Evolutionary conservation across 1,140 invertebrate genomes (phyloP), one percentile per base, ranked within the genome.

Genomic region (Mya arenaria): DNA sequence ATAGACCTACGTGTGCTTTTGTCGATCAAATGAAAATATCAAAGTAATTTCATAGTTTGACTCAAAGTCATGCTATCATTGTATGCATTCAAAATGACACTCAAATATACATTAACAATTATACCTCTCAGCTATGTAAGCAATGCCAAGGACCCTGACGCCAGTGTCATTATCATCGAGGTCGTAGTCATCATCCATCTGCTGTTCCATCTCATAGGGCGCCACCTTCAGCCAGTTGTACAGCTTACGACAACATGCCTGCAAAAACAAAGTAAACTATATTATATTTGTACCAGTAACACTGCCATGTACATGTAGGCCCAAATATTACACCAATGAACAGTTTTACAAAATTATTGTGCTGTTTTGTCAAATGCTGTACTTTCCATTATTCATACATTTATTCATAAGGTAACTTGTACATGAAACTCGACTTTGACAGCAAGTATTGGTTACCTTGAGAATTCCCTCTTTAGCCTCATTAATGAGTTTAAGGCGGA

Each of bases 391-490:
- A n/a, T n/a, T n/a, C n/a, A n/a, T n/a, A n/a, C n/a, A n/a, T n/a
- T n/a, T n/a, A n/a, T n/a, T n/a, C n/a, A n/a, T n/a, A n/a, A n/a
- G n/a, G n/a, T n/a, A n/a, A n/a, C n/a, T n/a, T n/a, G n/a, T n/a
- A n/a, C n/a, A n/a, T n/a, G n/a, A n/a, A n/a, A n/a, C n/a, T n/a
- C n/a, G n/a, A n/a, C n/a, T n/a, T n/a, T n/a, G n/a, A n/a, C n/a
- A n/a, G n/a, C n/a, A n/a, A n/a, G n/a, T n/a, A n/a, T n/a, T n/a
- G n/a, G n/a, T n/a, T 85, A 94, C 94, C 89, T 93, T 93, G 1
- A 99, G 93, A 30, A 99, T 96, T 84, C 95, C 96, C 69, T 99
- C 97, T 88, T 98, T 98, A 0, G 98, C 95, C 93, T 99, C 98
- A 44, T 95, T 93, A 0, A 98, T 86, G 8, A 99, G 91, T 82